These are phyloP conservation scores for Eulimnadia texana DNA, from an alignment of 1,140 invertebrate genomes.

Conservation along the genomic window DNA sequence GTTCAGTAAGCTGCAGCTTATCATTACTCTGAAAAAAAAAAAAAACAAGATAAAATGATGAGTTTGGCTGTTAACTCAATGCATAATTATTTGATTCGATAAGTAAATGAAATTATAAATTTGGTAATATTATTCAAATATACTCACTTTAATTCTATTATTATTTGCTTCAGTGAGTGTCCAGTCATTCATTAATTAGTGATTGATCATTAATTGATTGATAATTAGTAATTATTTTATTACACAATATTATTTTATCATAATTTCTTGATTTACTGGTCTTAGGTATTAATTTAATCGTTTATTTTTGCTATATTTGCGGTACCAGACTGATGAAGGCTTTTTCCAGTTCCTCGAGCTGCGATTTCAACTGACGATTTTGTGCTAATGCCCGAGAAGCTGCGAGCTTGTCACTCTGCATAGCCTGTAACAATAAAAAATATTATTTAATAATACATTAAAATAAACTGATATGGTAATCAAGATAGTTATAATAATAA, in stretches of 20 bases:
- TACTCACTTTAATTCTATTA: no score
- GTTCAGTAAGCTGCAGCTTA: slow-evolving; percentile 25
- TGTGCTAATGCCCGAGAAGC: slow-evolving; percentile 80
- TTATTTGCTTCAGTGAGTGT: no score
- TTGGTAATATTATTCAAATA: no score
- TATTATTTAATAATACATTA: not conserved
- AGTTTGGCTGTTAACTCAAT: no score
- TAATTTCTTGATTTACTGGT: not conserved
- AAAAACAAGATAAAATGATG: no score
- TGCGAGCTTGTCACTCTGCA: slow-evolving; percentile 87
- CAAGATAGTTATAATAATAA: no score
- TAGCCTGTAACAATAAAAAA: slow-evolving; percentile 37
- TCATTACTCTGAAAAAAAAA: slow-evolving; percentile 48
- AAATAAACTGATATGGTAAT: no score
- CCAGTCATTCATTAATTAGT: no score
- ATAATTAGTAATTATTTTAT: not conserved
- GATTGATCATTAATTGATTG: slow-evolving; percentile 4
- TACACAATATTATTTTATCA: not conserved
- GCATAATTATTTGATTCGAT: no score
- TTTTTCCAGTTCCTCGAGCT: slow-evolving; percentile 72
- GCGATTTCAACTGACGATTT: slow-evolving; percentile 79
- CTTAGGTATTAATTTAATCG: no score
- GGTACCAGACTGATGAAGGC: slow-evolving; percentile 70
- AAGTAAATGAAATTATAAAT: no score
- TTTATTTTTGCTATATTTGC: not conserved